These are phyloP conservation scores for Larimichthys polyactis DNA, from an alignment of 2,113 vertebrate genomes.

Conservation along the genomic window DNA sequence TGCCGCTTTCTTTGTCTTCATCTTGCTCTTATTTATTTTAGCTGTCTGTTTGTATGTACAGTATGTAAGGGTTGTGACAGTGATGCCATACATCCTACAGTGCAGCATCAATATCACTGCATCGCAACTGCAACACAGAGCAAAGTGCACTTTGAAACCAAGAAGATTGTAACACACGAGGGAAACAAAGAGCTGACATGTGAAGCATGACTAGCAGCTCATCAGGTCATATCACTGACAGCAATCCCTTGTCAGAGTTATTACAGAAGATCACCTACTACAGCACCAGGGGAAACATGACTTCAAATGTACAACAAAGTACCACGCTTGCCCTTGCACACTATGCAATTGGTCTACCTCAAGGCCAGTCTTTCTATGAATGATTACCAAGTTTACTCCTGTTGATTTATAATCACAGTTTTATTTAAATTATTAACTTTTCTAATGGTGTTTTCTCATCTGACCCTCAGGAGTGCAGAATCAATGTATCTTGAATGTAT, in stretches of 20 bases:
- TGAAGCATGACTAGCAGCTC: conserved; percentile 25
- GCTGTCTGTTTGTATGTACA: conserved; percentile 16
- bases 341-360: background rate
- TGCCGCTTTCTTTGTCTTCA: conserved; percentile 27
- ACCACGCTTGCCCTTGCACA: background rate
- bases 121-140: background rate
- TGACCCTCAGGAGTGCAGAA: background rate
- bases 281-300: background rate
- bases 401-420: background rate
- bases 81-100: background rate
- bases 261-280: conserved; percentile 16
- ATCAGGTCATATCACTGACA: conserved; percentile 43
- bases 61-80: conserved; percentile 34
- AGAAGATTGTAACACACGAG: background rate
- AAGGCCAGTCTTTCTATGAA: background rate
- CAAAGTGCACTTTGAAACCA: conserved; percentile 2
- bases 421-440: background rate
- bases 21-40: conserved; percentile 20
- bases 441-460: background rate
- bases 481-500: background rate
- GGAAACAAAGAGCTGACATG: conserved; percentile 14
- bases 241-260: conserved; percentile 32
- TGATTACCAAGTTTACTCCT: background rate
- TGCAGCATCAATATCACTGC: background rate
- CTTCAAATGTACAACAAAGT: conserved; percentile 19